Conservation (phyloP, 2,888 invertebrate genomes). For the Caenorhabditis sp. region DNA sequence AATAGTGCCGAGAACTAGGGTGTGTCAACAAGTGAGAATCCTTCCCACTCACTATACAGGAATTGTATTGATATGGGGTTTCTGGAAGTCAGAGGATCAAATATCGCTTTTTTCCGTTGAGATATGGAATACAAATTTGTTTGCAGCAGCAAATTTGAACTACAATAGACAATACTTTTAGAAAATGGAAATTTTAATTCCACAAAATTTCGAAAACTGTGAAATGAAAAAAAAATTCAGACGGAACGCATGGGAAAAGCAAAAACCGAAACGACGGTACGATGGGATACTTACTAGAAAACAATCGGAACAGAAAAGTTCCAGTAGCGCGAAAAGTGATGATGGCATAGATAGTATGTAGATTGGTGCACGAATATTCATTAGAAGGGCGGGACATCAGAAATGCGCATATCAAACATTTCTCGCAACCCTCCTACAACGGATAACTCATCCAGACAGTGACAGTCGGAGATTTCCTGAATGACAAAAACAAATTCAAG, state of each 20-base stretch:
- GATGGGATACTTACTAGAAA: no score
- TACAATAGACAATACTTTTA: not conserved
- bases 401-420: slow-evolving; percentile 61
- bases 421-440: slow-evolving; percentile 40
- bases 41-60: not conserved
- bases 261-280: no score
- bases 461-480: slow-evolving; percentile 9
- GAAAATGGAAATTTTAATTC: not conserved
- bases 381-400: slow-evolving; percentile 55
- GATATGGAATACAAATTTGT: not conserved
- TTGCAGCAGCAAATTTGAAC: not conserved
- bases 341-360: slow-evolving; percentile 52
- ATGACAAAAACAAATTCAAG: not conserved
- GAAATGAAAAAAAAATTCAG: no score
- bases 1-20: slow-evolving; percentile 30
- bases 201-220: no score
- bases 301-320: not conserved
- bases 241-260: no score
- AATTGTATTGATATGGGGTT: not conserved
- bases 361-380: slow-evolving; percentile 58
- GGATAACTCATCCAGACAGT: slow-evolving; percentile 7
- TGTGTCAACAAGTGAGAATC: slow-evolving; percentile 50
- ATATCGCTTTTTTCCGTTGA: not conserved
- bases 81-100: not conserved
- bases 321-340: not conserved